A percentile compares a stretch with the other conserved stretches of the same genome.
Evolutionary conservation across 2,888 invertebrate genomes (phyloP).

Genomic region (Lacanobia wlatinum): DNA sequence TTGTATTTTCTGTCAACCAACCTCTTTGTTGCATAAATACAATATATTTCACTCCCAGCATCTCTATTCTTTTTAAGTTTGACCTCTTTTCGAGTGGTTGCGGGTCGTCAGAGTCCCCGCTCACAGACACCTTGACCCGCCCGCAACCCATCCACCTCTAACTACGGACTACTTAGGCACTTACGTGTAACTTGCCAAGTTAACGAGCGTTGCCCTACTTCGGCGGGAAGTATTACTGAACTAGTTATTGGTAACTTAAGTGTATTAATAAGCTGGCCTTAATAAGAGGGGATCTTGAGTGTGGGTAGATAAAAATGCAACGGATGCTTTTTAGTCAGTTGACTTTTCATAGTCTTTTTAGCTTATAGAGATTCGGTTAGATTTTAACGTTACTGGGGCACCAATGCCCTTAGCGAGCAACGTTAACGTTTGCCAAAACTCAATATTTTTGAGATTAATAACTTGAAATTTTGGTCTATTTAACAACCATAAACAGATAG

Average conservation of each 20-base stretch:
- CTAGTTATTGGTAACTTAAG: conserved; percentile 10
- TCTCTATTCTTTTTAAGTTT: conserved; percentile 14
- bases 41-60: neutral
- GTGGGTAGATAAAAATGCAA: neutral
- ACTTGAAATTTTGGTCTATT: neutral
- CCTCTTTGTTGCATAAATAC: neutral
- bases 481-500: too few species aligned
- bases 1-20: neutral
- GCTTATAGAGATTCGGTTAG: neutral
- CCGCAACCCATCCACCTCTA: conserved; percentile 6
- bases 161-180: conserved; percentile 8
- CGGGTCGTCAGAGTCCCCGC: neutral
- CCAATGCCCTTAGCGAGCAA: neutral
- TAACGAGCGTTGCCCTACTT: conserved; percentile 32
- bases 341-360: neutral
- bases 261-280: conserved; percentile 8
- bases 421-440: neutral
- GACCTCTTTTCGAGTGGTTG: conserved; percentile 8
- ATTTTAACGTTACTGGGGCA: neutral
- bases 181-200: conserved; percentile 37
- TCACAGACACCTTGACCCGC: conserved; percentile 19
- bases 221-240: neutral
- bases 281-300: neutral
- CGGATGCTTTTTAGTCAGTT: neutral
- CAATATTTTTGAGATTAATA: neutral